phyloP scores from a whole-genome alignment of 1,140 invertebrate species.

The Zaprionus camerounensis region DNA sequence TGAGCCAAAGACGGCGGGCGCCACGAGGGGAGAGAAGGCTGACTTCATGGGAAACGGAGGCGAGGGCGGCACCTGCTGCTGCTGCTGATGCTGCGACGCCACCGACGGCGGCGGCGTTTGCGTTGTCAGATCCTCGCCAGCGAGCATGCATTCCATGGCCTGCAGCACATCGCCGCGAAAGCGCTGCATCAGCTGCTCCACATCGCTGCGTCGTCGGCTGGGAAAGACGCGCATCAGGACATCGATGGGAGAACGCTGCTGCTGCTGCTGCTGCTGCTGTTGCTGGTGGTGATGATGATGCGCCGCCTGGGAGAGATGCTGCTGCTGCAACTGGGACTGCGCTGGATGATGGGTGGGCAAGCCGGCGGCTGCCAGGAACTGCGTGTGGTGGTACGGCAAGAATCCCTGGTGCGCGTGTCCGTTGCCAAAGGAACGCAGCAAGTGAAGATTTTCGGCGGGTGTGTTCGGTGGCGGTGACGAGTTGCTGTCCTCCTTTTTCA shows the following conservation, averaged over 20 bases:
- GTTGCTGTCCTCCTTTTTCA: conserved; percentile 85
- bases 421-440: conserved; percentile 73
- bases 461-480: conserved; percentile 81
- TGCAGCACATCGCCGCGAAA: conserved; percentile 94
- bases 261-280: conserved; percentile 84
- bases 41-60: conserved; percentile 87
- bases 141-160: conserved; percentile 94
- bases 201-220: conserved; percentile 91
- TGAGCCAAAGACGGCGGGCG: conserved; percentile 85
- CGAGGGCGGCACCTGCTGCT: conserved; percentile 76
- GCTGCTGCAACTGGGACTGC: conserved; percentile 55
- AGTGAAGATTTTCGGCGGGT: conserved; percentile 74
- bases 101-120: conserved; percentile 53
- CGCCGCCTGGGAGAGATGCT: conserved; percentile 78
- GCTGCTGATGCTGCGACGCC: conserved; percentile 20
- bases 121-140: conserved; percentile 86
- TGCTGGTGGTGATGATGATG: conserved; percentile 66
- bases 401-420: conserved; percentile 79
- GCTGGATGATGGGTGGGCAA: conserved; percentile 68
- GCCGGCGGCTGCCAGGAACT: conserved; percentile 80
- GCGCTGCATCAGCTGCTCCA: conserved; percentile 91
- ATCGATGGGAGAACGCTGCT: conserved; percentile 89
- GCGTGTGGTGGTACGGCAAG: conserved; percentile 85
- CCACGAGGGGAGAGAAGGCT: conserved; percentile 89
- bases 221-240: conserved; percentile 93